phyloP scores from a whole-genome alignment of 2,888 invertebrate species.

The Spodoptera littoralis region DNA sequence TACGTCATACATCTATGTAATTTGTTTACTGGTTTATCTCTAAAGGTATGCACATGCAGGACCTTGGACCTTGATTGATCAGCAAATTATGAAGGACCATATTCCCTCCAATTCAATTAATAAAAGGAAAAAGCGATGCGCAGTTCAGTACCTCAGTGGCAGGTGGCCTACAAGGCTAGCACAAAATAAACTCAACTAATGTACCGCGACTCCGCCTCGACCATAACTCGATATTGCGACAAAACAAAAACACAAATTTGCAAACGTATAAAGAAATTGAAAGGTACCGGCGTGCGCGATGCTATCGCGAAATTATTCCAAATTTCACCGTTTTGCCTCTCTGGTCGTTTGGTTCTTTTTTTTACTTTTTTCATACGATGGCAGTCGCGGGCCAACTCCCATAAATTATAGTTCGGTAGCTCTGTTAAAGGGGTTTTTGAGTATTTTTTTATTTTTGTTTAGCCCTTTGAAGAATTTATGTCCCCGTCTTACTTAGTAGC shows the following conservation, averaged over 20 bases:
- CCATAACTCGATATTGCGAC: constrained; percentile 73
- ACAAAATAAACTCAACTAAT: constrained; percentile 53
- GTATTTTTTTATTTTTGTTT: constrained; percentile 83
- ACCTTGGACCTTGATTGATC: too few relatives aligned
- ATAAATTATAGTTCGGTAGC: constrained; percentile 89
- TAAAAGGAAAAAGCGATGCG: constrained; percentile 31
- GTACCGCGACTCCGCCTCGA: constrained; percentile 46
- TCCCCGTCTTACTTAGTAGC: constrained; percentile 87
- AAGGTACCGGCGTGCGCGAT: constrained; percentile 85
- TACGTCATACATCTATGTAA: constrained; percentile 36
- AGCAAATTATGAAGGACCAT: background rate
- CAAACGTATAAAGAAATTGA: constrained; percentile 86
- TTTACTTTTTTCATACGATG: constrained; percentile 76
- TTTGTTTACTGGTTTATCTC: constrained; percentile 28
- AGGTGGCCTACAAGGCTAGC: constrained; percentile 51
- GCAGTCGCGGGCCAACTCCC: constrained; percentile 78
- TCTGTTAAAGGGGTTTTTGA: constrained; percentile 84
- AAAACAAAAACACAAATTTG: constrained; percentile 77
- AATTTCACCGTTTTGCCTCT: constrained; percentile 87
- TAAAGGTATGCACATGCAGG: constrained; percentile 4
- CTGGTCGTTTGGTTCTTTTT: constrained; percentile 66
- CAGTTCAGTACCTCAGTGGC: constrained; percentile 41
- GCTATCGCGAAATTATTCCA: constrained; percentile 88
- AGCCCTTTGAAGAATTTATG: constrained; percentile 88
- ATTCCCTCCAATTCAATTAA: constrained; percentile 11